These are phyloP conservation scores for Orthonevra nobilis DNA, from an alignment of 2,888 invertebrate species.

Conservation along the genomic window DNA sequence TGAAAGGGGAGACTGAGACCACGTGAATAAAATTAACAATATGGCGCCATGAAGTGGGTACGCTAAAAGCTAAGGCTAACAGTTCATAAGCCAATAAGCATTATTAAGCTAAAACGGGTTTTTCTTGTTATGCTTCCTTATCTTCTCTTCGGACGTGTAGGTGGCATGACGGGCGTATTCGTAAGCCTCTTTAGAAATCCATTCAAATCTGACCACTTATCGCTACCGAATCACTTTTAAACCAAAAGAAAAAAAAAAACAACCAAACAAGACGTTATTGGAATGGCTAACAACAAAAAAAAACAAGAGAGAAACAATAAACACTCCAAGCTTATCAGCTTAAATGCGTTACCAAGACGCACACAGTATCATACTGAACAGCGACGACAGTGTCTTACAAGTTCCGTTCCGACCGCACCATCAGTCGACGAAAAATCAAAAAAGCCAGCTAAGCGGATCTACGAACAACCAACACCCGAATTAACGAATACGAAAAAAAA, in stretches of 20 bases:
- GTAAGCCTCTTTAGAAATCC: not conserved
- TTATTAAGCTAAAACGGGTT: slow-evolving; percentile 10
- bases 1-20: not conserved
- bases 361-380: too few relatives aligned
- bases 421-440: slow-evolving; percentile 14
- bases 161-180: slow-evolving; percentile 17
- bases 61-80: not conserved
- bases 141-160: slow-evolving; percentile 1
- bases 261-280: slow-evolving; percentile 58
- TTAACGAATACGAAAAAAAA: too few relatives aligned
- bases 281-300: slow-evolving; percentile 6
- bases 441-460: too few relatives aligned
- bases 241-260: not conserved
- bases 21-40: slow-evolving; percentile 6
- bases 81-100: not conserved
- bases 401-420: too few relatives aligned
- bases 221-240: slow-evolving; percentile 37
- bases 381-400: slow-evolving; percentile 26
- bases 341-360: too few relatives aligned
- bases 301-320: not conserved
- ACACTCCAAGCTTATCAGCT: too few relatives aligned
- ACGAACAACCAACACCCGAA: not conserved
- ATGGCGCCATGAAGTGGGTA: slow-evolving; percentile 12
- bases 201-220: slow-evolving; percentile 23
- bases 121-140: not conserved